Percentiles rank a stretch among this genome's conserved stretches.
These are phyloP conservation scores for Drosophila navojoa DNA, from an alignment of 1,140 invertebrate species.

Conservation along the genomic window DNA sequence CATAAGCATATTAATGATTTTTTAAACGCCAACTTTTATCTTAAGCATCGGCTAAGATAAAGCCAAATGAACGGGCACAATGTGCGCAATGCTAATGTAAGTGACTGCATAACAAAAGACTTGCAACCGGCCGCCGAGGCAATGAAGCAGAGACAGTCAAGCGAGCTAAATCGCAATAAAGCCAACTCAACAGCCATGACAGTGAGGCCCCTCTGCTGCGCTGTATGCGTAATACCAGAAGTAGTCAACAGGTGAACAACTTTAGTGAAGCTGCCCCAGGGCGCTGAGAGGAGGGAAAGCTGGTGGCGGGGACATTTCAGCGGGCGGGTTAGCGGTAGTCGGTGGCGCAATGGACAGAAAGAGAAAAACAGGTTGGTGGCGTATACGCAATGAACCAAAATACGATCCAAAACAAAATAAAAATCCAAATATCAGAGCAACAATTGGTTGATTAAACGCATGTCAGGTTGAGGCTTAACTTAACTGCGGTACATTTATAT, in stretches of 20 bases:
- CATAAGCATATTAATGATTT: slow-evolving; percentile 50
- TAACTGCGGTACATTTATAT: slow-evolving; percentile 26
- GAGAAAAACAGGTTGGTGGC: slow-evolving; percentile 59
- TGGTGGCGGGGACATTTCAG: neutral
- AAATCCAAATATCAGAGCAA: slow-evolving; percentile 54
- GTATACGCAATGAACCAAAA: slow-evolving; percentile 67
- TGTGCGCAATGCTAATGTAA: slow-evolving; percentile 35
- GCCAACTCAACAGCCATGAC: slow-evolving; percentile 61
- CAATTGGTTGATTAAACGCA: slow-evolving; percentile 29
- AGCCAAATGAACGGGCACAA: slow-evolving; percentile 40
- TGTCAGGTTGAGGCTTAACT: neutral
- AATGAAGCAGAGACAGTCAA: slow-evolving; percentile 30
- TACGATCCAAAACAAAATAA: slow-evolving; percentile 68
- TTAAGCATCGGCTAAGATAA: slow-evolving; percentile 26
- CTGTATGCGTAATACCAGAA: slow-evolving; percentile 77
- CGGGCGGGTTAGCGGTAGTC: slow-evolving; percentile 17
- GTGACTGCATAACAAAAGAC: slow-evolving; percentile 72
- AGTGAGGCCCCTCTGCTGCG: slow-evolving; percentile 41
- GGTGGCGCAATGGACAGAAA: slow-evolving; percentile 54
- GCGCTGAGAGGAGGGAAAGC: slow-evolving; percentile 7
- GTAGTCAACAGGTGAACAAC: slow-evolving; percentile 77
- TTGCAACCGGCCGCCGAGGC: slow-evolving; percentile 49
- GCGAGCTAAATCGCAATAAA: slow-evolving; percentile 14
- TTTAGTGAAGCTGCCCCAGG: slow-evolving; percentile 29
- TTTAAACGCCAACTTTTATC: slow-evolving; percentile 54